Conservation (phyloP, 2,888 invertebrate genomes). For the Saturnia pavonia region DNA sequence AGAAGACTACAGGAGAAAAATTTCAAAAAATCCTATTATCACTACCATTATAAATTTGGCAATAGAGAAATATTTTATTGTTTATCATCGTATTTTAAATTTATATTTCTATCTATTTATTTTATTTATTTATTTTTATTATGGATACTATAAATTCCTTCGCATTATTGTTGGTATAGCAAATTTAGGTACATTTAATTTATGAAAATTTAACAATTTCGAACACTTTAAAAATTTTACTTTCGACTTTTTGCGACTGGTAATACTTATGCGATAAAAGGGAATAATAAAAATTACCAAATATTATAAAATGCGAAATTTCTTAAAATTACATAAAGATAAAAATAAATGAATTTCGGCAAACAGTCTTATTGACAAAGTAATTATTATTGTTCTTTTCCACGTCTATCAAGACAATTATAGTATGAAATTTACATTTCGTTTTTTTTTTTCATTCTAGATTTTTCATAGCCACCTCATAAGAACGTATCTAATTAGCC, state of each 20-base stretch:
- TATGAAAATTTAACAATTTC: constrained; percentile 45
- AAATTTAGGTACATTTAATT: constrained; percentile 34
- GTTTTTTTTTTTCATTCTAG: not conserved
- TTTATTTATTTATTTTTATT: constrained; percentile 34
- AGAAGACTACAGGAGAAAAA: constrained; percentile 70
- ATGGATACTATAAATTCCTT: constrained; percentile 74
- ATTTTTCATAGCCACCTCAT: not conserved
- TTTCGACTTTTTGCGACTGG: constrained; percentile 33
- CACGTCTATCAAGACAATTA: constrained; percentile 1
- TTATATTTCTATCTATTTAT: constrained; percentile 57
- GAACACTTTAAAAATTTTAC: constrained; percentile 37
- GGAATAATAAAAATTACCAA: constrained; percentile 13
- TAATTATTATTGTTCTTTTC: constrained; percentile 10
- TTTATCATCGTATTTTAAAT: constrained; percentile 55
- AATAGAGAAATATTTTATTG: constrained; percentile 71
- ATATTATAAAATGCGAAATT: constrained; percentile 16
- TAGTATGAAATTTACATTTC: not conserved
- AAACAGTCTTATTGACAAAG: constrained; percentile 19
- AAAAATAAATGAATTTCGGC: constrained; percentile 14
- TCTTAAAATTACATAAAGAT: constrained; percentile 11
- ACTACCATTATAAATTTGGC: constrained; percentile 74
- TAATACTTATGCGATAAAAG: constrained; percentile 30
- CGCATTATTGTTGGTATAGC: constrained; percentile 60
- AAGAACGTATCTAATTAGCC: not conserved
- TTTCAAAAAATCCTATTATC: constrained; percentile 67